These are phyloP conservation scores for Sinonovacula constricta DNA, from an alignment of 1,140 invertebrate genomes.

Conservation along the genomic window DNA sequence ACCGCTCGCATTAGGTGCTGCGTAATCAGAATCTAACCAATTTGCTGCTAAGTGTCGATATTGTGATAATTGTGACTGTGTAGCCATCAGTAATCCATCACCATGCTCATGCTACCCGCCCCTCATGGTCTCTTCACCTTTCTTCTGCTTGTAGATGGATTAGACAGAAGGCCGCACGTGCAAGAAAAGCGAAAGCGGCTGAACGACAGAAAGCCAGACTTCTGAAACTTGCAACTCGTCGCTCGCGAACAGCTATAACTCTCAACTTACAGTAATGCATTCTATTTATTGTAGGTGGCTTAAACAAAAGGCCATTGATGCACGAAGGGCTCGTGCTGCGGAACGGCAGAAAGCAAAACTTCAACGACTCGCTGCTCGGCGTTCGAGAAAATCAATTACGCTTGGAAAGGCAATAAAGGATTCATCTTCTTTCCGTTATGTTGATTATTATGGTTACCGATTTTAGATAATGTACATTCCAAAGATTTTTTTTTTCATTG, in stretches of 20 bases:
- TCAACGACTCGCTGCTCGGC: slow-evolving; percentile 58
- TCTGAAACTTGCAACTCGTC: slow-evolving; percentile 57
- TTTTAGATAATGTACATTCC: no score
- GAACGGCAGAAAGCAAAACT: slow-evolving; percentile 64
- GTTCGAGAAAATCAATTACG: slow-evolving; percentile 62
- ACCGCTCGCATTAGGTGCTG: no score
- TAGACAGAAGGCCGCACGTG: slow-evolving; percentile 67
- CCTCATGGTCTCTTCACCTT: background rate
- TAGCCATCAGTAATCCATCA: no score
- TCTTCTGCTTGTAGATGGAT: slow-evolving; percentile 63
- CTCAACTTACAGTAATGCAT: slow-evolving; percentile 24
- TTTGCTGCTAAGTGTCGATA: no score
- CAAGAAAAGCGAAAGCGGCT: slow-evolving; percentile 51
- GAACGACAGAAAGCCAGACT: slow-evolving; percentile 65
- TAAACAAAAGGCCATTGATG: slow-evolving; percentile 68
- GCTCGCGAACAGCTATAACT: slow-evolving; percentile 62
- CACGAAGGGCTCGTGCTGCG: slow-evolving; percentile 49
- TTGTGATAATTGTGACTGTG: no score
- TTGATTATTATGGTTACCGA: slow-evolving; percentile 74
- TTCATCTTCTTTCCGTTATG: slow-evolving; percentile 70
- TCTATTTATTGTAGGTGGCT: slow-evolving; percentile 65
- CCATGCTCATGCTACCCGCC: no score
- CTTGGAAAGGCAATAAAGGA: slow-evolving; percentile 67
- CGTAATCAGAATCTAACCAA: no score
- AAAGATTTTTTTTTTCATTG: no score